Evolutionary conservation across 2,113 vertebrate species (phyloP), one percentile per base, ranked within the genome.

Genomic region (Tachycineta bicolor): DNA sequence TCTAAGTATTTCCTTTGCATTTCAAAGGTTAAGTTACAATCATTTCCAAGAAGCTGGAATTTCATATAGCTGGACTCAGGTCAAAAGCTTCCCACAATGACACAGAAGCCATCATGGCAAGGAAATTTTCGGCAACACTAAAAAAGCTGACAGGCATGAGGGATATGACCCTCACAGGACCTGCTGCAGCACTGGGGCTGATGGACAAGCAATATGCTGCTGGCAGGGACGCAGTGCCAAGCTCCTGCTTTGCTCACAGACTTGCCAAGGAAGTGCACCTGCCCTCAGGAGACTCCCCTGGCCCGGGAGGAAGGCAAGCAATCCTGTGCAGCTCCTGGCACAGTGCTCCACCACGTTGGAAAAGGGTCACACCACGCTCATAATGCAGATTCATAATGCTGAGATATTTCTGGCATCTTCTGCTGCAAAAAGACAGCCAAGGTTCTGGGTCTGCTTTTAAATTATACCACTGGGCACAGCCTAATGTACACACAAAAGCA

Each of bases 341-440:
- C 53, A 73, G 46, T 3, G 11, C 41, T 88, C 50, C 55, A 80
- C n/a, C 88, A 47, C 60, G 33, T 0, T 3, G 1, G 88, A 37
- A 85, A 73, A 73, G 55, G 71, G 82, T 83, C 71, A 67, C 1
- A 24, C 63, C 44, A 65, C 0, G 1, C 71, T 89, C 28, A 80
- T 25, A 90, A 74, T 4, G 50, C 3, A 90, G 71, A 87, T 79
- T 80, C 67, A n/a, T 55, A 85, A 93, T 58, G 2, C 0, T 63
- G 60, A 90, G 55, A 69, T 65, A 67, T 90, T 95, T 83, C 82
- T 96, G 87, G 81, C 81, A 91, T n/a, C 83, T 86, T 11, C 28
- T 69, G 64, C 76, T 86, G 53, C 63, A 43, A 76, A 63, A 5
- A 85, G 24, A 10, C 67, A 91, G 89, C 74, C 78, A 92, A 41